Conservation (phyloP, 2,797 vertebrate genomes). For the Masticophis lateralis region DNA sequence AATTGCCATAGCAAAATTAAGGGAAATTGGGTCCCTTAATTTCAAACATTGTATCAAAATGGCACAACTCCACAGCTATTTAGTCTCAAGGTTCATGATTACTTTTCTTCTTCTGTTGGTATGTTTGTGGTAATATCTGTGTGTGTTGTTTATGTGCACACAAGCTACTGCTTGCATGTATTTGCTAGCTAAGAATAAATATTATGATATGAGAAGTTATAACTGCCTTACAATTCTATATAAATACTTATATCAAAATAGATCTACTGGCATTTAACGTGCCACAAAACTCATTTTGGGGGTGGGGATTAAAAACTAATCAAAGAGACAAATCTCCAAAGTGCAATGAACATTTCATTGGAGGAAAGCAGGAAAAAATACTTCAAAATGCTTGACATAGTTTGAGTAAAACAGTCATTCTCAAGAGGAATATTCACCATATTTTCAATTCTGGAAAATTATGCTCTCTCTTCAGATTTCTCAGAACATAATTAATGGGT, state of each 20-base stretch:
- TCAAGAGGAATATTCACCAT: background rate
- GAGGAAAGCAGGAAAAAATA: background rate
- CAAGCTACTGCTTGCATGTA: background rate
- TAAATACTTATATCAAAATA: background rate
- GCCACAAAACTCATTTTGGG: background rate
- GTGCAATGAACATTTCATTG: constrained; percentile 13
- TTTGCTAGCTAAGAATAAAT: background rate
- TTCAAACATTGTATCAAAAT: background rate
- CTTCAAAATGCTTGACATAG: background rate
- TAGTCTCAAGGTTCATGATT: background rate
- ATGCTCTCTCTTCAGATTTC: background rate
- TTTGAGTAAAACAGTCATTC: background rate
- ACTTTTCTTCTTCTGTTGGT: background rate
- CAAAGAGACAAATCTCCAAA: background rate
- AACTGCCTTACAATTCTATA: background rate
- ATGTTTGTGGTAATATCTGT: background rate
- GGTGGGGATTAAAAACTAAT: background rate
- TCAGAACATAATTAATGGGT: background rate
- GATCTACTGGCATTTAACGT: background rate
- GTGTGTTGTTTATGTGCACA: background rate
- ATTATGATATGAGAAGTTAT: background rate
- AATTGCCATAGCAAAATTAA: background rate
- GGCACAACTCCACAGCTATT: background rate
- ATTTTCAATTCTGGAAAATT: background rate
- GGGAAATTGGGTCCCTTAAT: background rate